Evolutionary conservation across 2,113 vertebrate genomes (phyloP).

Genomic region (Galbula dea): DNA sequence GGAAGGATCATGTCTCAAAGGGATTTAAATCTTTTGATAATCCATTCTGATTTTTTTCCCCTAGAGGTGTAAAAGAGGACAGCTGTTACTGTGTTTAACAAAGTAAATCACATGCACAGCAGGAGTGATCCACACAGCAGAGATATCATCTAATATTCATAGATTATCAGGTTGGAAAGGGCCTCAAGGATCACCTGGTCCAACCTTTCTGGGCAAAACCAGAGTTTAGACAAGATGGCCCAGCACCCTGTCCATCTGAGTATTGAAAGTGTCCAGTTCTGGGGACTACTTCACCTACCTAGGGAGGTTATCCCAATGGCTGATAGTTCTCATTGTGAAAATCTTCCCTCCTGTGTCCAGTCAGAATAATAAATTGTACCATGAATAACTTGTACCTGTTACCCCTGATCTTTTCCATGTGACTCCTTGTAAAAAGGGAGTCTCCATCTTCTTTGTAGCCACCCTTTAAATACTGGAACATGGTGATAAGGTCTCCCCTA

Average conservation of each 20-base stretch:
- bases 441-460: neutral
- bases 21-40: conserved; percentile 72
- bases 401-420: neutral
- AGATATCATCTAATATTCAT: no score
- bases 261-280: neutral
- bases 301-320: neutral
- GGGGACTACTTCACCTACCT: neutral
- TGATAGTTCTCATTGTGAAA: neutral
- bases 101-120: neutral
- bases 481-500: neutral
- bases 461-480: neutral
- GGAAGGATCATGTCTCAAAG: conserved; percentile 40
- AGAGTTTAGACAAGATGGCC: neutral
- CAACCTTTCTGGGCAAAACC: neutral
- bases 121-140: neutral
- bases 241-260: neutral
- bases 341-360: neutral
- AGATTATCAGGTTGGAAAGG: neutral
- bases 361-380: neutral
- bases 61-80: conserved; percentile 24
- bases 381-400: neutral
- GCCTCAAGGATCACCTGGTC: neutral
- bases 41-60: conserved; percentile 23
- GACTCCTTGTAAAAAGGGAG: neutral
- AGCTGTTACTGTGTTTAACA: conserved; percentile 31